phyloP scores from a whole-genome alignment of 64 coral and sea anemone genomes.

The Dendrophyllia cribrosa region DNA sequence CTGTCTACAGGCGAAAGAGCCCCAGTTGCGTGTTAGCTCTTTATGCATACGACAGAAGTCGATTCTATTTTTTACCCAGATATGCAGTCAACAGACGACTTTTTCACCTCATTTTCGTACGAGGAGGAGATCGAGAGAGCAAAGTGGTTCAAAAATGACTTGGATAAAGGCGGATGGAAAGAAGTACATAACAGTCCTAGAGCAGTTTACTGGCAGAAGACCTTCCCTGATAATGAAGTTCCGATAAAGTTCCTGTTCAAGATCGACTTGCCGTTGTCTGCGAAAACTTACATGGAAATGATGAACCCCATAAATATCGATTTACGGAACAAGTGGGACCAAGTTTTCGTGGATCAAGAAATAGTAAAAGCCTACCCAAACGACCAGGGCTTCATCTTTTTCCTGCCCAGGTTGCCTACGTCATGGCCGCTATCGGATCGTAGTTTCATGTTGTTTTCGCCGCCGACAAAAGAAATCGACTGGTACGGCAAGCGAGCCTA shows the following conservation, averaged over 20 bases:
- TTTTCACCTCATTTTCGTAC: conserved; percentile 6
- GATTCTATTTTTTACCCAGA: too few species aligned
- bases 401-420: neutral
- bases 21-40: too few species aligned
- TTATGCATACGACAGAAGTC: too few species aligned
- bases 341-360: neutral
- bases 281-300: neutral
- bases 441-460: neutral
- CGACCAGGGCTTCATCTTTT: neutral
- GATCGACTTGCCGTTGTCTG: conserved; percentile 1
- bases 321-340: conserved; percentile 10
- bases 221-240: neutral
- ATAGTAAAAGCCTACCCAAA: neutral
- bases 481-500: neutral
- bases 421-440: conserved; percentile 13
- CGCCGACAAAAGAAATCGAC: neutral
- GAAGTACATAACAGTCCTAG: neutral
- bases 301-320: neutral
- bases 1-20: too few species aligned
- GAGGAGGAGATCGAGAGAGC: conserved; percentile 21
- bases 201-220: neutral
- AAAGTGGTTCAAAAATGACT: conserved; percentile 5
- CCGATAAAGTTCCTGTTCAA: conserved; percentile 6
- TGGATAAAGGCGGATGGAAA: conserved; percentile 29
- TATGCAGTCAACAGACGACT: neutral